Base-by-base conservation (phyloP, 2,113 vertebrate genomes). In the Salminus brasiliensis region DNA sequence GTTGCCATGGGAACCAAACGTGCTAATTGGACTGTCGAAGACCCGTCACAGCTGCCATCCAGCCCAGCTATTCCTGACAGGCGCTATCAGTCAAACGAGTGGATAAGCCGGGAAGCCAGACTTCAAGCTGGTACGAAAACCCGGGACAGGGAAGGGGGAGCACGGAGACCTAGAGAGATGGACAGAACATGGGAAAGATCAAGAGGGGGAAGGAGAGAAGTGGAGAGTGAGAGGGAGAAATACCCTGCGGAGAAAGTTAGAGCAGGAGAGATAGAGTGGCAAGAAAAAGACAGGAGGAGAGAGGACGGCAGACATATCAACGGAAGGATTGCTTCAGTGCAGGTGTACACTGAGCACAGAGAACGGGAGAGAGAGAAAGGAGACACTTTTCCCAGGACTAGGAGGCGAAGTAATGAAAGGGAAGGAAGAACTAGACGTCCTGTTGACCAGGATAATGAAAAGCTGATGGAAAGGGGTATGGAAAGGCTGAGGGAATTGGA, bases 1-100 rank as follows among this genome's bases (percentile, higher is more conserved):
- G 88, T 74, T 84, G 82, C 77, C 53, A 93, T 93, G 92, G 90
- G 86, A 78, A 92, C 89, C 69, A 91, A 88, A 88, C 88, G 85
- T 66, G 83, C 83, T 87, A 89, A 77, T 78, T 83, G 84, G 85
- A 86, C 73, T 79, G 59, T 80, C 30, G 85, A 86, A 74, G 86
- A 91, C 77, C 86, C 85, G 52, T 70, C 79, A 65, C 77, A 76
- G 63, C 45, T 86, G 39, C 74, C 57, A 75, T 82, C 82, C 68
- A 85, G 84, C 79, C 79, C 79, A 82, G 90, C 82, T 81, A 86
- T 59, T 27, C 77, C 83, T 77, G 86, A 90, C 68, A 76, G 77
- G 79, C 88, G 82, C 34, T 82, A 84, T 83, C 88, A 88, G 52
- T 71, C 85, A 81, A 86, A 80, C 49, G 88, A 85, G 85, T 87